Percentiles rank a stretch among this genome's conserved stretches.
phyloP scores from a whole-genome alignment of 2,797 vertebrate genomes.

The Falco rusticolus region DNA sequence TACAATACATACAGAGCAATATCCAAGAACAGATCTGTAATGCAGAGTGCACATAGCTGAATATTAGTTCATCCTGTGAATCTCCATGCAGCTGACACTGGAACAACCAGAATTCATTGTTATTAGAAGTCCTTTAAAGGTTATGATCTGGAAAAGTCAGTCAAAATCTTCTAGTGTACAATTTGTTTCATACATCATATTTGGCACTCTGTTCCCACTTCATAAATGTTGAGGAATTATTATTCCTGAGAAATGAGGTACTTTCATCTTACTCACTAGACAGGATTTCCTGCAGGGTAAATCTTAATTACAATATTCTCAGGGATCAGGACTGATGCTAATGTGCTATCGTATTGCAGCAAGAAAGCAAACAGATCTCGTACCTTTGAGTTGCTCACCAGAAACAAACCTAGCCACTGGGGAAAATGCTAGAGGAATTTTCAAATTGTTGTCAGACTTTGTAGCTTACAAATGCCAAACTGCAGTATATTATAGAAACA shows the following conservation, averaged over 20 bases:
- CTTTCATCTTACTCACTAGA: conserved; percentile 7
- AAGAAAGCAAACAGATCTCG: not conserved
- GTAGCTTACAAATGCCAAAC: not conserved
- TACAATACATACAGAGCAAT: not conserved
- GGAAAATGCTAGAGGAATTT: not conserved
- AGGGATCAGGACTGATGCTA: not conserved
- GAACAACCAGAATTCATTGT: not conserved
- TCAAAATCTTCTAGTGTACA: not conserved
- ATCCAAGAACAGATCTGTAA: not conserved
- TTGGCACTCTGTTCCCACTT: not conserved
- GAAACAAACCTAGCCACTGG: not conserved
- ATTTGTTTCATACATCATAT: not conserved
- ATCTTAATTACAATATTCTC: not conserved
- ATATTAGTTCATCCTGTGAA: not conserved
- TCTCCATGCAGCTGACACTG: not conserved
- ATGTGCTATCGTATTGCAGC: not conserved
- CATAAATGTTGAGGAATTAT: not conserved
- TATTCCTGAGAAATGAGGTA: not conserved
- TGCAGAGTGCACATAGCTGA: not conserved
- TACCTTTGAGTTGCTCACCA: not conserved
- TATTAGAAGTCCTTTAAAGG: not conserved
- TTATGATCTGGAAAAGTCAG: not conserved
- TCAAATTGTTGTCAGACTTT: not conserved
- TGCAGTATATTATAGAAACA: not conserved
- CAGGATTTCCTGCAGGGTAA: not conserved